Conservation (phyloP, 2,888 invertebrate species). For the Ichneumoninae sp. region DNA sequence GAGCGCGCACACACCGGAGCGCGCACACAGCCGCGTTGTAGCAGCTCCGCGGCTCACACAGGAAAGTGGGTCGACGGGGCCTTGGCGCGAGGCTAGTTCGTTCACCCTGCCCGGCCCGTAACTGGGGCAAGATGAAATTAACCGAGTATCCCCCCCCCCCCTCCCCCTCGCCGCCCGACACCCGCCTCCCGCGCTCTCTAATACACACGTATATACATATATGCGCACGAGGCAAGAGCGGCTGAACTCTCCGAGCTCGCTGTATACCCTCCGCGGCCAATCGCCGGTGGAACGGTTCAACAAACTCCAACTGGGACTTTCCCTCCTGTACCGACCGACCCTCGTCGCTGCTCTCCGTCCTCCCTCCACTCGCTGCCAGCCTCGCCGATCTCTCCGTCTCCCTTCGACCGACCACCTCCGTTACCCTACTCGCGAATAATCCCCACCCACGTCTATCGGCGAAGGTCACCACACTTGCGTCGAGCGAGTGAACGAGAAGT, state of each 20-base stretch:
- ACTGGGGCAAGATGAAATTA: constrained; percentile 89
- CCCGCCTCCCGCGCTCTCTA: constrained; percentile 77
- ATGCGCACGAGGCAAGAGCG: constrained; percentile 59
- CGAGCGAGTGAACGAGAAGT: constrained; percentile 27
- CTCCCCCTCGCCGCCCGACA: constrained; percentile 76
- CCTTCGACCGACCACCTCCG: constrained; percentile 19
- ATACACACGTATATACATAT: constrained; percentile 16
- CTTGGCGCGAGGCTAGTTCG: constrained; percentile 86
- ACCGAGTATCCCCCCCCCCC: constrained; percentile 83
- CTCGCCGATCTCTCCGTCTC: constrained; percentile 30
- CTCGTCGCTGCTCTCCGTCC: constrained; percentile 57
- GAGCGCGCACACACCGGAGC: constrained; percentile 36
- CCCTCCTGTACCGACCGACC: constrained; percentile 66
- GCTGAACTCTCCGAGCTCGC: constrained; percentile 74
- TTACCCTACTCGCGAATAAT: constrained; percentile 59
- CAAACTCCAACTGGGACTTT: constrained; percentile 83
- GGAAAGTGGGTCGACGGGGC: constrained; percentile 83
- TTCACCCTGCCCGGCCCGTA: constrained; percentile 86
- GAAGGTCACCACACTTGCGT: constrained; percentile 82
- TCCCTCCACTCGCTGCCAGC: constrained; percentile 12
- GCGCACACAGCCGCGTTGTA: constrained; percentile 6
- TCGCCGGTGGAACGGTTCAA: constrained; percentile 82
- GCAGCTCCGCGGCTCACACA: constrained; percentile 61
- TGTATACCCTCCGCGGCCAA: constrained; percentile 75
- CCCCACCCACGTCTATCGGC: constrained; percentile 69